Conservation (phyloP, 1,140 invertebrate species). For the Cryptotermes secundus region DNA sequence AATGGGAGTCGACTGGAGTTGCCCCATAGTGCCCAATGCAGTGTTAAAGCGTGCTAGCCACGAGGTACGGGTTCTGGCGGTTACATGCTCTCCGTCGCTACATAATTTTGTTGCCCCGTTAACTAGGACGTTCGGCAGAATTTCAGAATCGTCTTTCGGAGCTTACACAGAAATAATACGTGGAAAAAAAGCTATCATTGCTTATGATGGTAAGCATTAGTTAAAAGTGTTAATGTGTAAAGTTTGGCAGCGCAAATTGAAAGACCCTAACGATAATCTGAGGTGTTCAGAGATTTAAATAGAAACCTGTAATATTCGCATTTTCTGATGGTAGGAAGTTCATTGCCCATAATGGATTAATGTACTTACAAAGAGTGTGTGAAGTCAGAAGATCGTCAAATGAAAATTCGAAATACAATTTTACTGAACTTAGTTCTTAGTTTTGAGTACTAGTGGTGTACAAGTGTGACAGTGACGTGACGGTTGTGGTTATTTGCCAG, state of each 20-base stretch:
- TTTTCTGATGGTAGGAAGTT: background rate
- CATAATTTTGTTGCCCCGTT: background rate
- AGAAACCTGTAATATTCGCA: background rate
- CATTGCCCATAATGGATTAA: background rate
- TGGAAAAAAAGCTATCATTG: background rate
- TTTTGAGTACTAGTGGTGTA: background rate
- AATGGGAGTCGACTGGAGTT: background rate
- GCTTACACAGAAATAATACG: background rate
- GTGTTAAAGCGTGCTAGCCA: background rate
- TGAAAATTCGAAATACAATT: background rate
- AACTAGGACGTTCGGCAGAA: background rate
- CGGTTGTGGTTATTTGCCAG: background rate
- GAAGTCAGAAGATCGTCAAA: background rate
- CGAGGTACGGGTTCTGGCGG: background rate
- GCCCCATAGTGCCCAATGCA: background rate
- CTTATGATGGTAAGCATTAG: background rate
- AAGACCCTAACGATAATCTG: background rate
- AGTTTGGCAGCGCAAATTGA: background rate
- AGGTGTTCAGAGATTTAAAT: background rate
- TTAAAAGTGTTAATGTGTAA: background rate
- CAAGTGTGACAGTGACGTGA: background rate
- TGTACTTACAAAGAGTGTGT: background rate
- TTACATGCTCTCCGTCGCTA: background rate
- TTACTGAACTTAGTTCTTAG: background rate
- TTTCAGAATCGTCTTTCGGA: background rate